A percentile compares a stretch with the other conserved stretches of the same genome.
Conservation (phyloP, 2,113 vertebrate species). For the Acrocephalus arundinaceus region DNA sequence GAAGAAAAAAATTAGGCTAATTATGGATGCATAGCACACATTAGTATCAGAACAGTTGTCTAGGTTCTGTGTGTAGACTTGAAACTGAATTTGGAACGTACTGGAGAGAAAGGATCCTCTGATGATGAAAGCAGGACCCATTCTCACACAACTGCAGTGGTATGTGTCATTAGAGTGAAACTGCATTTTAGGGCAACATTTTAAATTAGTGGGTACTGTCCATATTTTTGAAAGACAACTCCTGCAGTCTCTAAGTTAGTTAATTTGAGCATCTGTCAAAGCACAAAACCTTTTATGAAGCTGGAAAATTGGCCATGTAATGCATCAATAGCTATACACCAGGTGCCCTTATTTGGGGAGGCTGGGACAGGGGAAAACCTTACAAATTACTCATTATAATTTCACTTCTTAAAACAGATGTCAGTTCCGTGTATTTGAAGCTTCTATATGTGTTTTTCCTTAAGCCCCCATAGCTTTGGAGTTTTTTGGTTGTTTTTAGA, state of each 20-base stretch:
- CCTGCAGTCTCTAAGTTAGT: not conserved
- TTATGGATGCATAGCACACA: not conserved
- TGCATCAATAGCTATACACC: not conserved
- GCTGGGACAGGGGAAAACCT: not conserved
- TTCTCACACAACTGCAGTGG: not conserved
- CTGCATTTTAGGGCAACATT: not conserved
- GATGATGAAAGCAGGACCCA: not conserved
- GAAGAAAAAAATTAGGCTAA: not conserved
- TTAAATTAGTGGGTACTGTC: not conserved
- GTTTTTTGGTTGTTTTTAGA: not conserved
- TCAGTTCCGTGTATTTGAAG: not conserved
- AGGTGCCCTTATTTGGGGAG: not conserved
- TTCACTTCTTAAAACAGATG: not conserved
- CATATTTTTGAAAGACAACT: not conserved
- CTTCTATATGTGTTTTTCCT: not conserved
- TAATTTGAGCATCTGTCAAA: not conserved
- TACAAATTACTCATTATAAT: not conserved
- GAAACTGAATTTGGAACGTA: not conserved
- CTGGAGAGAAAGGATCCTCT: not conserved
- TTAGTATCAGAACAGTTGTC: not conserved
- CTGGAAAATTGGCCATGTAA: not conserved
- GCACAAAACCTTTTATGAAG: not conserved
- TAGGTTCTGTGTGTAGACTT: not conserved
- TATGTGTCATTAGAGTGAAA: not conserved
- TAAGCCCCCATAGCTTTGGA: not conserved